Conservation (phyloP, 2,888 invertebrate genomes). For the Himalopsyche tibetana region DNA sequence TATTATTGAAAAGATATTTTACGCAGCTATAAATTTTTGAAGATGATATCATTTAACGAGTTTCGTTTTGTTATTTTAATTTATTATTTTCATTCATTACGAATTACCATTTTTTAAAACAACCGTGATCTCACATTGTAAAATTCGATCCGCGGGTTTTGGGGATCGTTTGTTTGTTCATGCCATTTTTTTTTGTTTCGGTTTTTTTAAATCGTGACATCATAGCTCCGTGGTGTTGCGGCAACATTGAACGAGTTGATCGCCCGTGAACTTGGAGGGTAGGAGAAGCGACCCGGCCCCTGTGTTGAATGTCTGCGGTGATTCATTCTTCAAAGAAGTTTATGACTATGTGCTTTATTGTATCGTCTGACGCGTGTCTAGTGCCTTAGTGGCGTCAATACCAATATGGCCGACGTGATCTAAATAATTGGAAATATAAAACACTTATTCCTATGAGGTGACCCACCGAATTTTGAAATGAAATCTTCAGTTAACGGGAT, state of each 20-base stretch:
- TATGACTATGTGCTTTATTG: not conserved
- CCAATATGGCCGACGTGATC: not conserved
- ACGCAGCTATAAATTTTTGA: too few species aligned
- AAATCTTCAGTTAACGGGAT: too few species aligned
- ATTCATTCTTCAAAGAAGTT: not conserved
- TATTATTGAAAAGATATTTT: too few species aligned
- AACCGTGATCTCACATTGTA: not conserved
- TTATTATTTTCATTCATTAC: too few species aligned
- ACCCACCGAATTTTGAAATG: too few species aligned
- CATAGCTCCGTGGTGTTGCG: not conserved
- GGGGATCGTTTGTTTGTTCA: conserved; percentile 4
- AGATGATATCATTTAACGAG: too few species aligned
- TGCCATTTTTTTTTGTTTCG: not conserved
- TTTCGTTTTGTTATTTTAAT: too few species aligned
- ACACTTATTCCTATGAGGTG: too few species aligned
- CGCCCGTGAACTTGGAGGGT: conserved; percentile 22
- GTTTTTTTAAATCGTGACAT: not conserved
- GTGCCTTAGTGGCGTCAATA: not conserved
- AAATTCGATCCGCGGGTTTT: not conserved
- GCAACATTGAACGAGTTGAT: conserved; percentile 17
- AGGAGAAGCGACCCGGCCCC: conserved; percentile 9
- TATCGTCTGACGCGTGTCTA: not conserved
- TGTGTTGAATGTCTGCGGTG: not conserved
- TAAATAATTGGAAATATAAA: too few species aligned
- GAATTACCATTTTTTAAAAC: not conserved